phyloP scores from a whole-genome alignment of 2,888 invertebrate species.

The Drosophila melanosoma region DNA sequence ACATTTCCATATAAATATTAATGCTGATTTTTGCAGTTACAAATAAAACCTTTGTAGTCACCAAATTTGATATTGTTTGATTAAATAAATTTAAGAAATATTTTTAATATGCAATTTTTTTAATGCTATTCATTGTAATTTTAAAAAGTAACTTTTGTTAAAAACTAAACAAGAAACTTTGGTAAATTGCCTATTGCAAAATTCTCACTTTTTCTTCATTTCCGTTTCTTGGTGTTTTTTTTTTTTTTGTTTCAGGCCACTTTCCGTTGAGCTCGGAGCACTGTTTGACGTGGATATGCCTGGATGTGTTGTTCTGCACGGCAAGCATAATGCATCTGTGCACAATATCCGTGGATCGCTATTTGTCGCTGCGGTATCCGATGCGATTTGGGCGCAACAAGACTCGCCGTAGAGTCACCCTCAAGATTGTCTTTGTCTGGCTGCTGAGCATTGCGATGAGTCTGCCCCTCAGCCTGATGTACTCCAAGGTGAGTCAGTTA shows the following conservation, averaged over 20 bases:
- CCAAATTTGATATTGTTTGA: background rate
- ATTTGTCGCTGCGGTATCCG: constrained; percentile 95
- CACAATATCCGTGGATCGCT: constrained; percentile 98
- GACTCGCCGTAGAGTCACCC: constrained; percentile 92
- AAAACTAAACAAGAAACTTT: background rate
- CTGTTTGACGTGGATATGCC: constrained; percentile 97
- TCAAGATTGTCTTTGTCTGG: constrained; percentile 98
- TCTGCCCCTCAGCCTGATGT: constrained; percentile 94
- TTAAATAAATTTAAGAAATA: background rate
- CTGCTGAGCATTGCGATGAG: constrained; percentile 96
- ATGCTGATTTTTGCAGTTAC: background rate
- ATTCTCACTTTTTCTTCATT: constrained; percentile 1
- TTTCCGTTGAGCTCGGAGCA: constrained; percentile 93
- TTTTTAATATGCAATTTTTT: background rate
- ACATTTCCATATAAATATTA: background rate
- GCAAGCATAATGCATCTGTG: constrained; percentile 99
- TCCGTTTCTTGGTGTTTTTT: no score
- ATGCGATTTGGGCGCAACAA: constrained; percentile 97
- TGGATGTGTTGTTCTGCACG: constrained; percentile 98
- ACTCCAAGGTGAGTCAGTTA: constrained; percentile 90
- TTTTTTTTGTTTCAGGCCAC: constrained; percentile 88
- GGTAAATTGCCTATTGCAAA: background rate
- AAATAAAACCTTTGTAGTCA: background rate
- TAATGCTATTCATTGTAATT: background rate
- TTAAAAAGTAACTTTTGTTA: background rate